phyloP scores from a whole-genome alignment of 2,113 vertebrate species.

The Hemichromis elongatus region DNA sequence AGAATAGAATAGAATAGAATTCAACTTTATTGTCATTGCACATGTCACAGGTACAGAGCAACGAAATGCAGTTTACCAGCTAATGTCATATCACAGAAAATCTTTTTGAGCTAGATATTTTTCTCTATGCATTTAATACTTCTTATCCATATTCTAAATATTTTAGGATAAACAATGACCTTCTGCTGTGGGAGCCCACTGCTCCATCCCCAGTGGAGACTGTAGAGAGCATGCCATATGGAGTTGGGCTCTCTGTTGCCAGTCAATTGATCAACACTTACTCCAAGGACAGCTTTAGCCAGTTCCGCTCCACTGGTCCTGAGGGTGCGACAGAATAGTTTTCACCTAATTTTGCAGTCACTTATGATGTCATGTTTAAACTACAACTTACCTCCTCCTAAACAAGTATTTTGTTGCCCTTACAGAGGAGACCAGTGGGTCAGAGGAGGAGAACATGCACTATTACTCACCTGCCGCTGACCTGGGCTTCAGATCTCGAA shows the following conservation, averaged over 20 bases:
- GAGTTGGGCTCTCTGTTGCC: conserved; percentile 92
- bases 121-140: background rate
- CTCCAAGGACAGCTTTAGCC: conserved; percentile 89
- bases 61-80: no score
- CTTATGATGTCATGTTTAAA: background rate
- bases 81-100: background rate
- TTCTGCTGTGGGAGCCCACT: conserved; percentile 95
- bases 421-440: conserved; percentile 94
- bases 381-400: background rate
- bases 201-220: conserved; percentile 98
- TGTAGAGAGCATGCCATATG: conserved; percentile 91
- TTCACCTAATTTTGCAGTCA: background rate
- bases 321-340: conserved; percentile 77
- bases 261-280: conserved; percentile 95
- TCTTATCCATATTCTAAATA: conserved; percentile 35
- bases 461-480: conserved; percentile 82
- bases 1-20: no score
- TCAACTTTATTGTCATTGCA: no score
- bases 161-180: conserved; percentile 92
- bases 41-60: no score
- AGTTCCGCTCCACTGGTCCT: conserved; percentile 84
- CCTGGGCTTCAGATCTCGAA: conserved; percentile 80
- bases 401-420: background rate
- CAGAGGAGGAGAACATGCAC: conserved; percentile 89
- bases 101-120: background rate